Evolutionary conservation across 2,113 vertebrate species (phyloP).

Genomic region (Proterorhinus semilunaris): DNA sequence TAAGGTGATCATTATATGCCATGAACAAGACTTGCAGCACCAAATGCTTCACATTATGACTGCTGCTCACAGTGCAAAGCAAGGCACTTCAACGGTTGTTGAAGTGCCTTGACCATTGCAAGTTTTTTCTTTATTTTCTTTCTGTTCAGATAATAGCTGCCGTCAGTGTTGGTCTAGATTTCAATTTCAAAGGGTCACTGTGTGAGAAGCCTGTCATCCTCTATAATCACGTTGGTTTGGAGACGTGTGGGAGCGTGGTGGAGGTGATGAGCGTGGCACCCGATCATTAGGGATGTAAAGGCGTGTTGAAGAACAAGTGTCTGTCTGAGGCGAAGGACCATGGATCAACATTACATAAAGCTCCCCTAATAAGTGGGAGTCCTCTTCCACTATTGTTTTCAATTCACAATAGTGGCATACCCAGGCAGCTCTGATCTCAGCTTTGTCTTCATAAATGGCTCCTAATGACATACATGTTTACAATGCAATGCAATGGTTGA

Average conservation of each 20-base stretch:
- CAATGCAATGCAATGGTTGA: no score
- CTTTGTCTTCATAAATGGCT: slow-evolving; percentile 3
- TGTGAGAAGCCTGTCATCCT: slow-evolving; percentile 32
- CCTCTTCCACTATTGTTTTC: slow-evolving; percentile 26
- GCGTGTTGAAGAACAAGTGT: slow-evolving; percentile 18
- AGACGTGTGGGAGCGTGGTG: slow-evolving; percentile 13
- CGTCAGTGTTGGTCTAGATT: slow-evolving; percentile 43
- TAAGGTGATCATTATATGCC: no score
- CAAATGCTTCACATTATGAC: no score
- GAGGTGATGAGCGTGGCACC: slow-evolving; percentile 24
- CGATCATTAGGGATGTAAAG: slow-evolving; percentile 23
- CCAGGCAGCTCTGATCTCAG: slow-evolving; percentile 36
- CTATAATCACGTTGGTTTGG: slow-evolving; percentile 35
- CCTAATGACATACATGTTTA: neutral
- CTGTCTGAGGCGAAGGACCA: neutral
- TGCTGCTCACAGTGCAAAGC: neutral
- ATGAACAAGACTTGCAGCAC: no score
- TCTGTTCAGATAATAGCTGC: slow-evolving; percentile 48
- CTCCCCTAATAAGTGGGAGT: slow-evolving; percentile 7
- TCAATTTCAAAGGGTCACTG: slow-evolving; percentile 43
- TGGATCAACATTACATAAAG: slow-evolving; percentile 8
- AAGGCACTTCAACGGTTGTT: no score
- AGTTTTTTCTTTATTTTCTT: slow-evolving; percentile 19
- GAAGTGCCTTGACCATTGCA: slow-evolving; percentile 30
- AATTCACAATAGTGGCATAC: slow-evolving; percentile 34